phyloP scores from a whole-genome alignment of 2,113 vertebrate species.

The Uria aalge region DNA sequence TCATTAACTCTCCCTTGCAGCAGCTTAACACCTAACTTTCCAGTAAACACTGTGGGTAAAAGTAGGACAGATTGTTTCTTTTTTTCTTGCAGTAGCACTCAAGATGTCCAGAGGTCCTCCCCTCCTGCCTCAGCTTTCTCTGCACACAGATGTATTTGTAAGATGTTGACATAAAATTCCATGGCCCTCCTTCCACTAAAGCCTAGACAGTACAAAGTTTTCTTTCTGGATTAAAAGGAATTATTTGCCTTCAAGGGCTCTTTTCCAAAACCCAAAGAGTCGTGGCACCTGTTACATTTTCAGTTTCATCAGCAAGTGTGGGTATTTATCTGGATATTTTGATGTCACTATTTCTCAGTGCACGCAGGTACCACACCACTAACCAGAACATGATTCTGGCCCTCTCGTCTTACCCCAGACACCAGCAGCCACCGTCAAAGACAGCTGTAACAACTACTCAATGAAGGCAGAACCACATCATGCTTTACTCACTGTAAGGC shows the following conservation, averaged over 20 bases:
- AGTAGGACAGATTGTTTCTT: neutral
- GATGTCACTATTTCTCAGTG: neutral
- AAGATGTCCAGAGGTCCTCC: neutral
- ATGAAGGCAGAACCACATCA: fast-evolving
- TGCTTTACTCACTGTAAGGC: neutral
- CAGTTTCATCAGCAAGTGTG: neutral
- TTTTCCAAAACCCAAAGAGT: neutral
- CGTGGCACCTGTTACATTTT: neutral
- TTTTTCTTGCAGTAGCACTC: neutral
- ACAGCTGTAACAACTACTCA: neutral
- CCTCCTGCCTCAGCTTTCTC: neutral
- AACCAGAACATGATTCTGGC: neutral
- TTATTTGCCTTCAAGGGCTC: neutral
- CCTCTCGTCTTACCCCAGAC: neutral
- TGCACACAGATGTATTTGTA: neutral
- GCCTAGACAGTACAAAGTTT: neutral
- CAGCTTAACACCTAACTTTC: neutral
- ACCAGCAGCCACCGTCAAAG: neutral
- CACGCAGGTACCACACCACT: neutral
- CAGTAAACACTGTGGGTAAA: neutral
- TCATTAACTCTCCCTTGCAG: neutral
- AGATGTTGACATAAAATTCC: neutral
- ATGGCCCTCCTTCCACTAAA: neutral
- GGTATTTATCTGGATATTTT: neutral
- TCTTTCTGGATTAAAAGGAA: neutral